A percentile compares a stretch with the other conserved stretches of the same genome.
These are phyloP conservation scores for Chelonus insularis DNA, from an alignment of 1,140 invertebrate genomes.

Conservation along the genomic window DNA sequence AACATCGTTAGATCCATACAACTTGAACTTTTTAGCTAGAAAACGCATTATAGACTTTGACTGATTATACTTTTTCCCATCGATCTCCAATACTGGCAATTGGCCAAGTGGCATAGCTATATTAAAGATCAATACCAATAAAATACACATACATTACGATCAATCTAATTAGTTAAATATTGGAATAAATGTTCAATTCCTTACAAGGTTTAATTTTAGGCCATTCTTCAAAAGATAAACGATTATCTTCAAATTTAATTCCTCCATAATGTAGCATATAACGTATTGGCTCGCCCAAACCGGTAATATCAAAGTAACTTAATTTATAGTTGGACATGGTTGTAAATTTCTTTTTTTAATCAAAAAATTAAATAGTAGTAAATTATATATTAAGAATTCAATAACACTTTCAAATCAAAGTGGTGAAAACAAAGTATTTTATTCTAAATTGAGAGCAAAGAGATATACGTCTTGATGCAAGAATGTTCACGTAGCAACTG, in stretches of 20 bases:
- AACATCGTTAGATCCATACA: constrained; percentile 39
- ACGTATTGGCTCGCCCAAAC: constrained; percentile 66
- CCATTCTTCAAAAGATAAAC: constrained; percentile 56
- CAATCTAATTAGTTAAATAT: neutral
- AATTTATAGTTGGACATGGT: constrained; percentile 58
- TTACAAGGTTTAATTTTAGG: constrained; percentile 51
- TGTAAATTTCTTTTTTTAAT: constrained; percentile 3
- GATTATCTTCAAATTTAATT: constrained; percentile 64
- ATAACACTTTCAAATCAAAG: too few species aligned
- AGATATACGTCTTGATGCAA: neutral
- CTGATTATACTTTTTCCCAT: constrained; percentile 45
- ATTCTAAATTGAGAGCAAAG: too few species aligned
- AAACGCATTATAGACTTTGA: constrained; percentile 45
- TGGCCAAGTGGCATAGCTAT: constrained; percentile 47
- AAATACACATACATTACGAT: too few species aligned
- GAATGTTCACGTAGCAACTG: neutral
- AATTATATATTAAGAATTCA: too few species aligned
- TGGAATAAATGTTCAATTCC: constrained; percentile 24
- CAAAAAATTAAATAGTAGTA: too few species aligned
- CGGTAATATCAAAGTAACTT: constrained; percentile 65
- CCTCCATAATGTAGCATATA: constrained; percentile 63
- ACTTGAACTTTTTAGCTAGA: constrained; percentile 44
- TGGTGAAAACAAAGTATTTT: too few species aligned
- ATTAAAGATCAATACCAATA: neutral
- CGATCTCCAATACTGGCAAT: constrained; percentile 44